These are phyloP conservation scores for Orius insidiosus DNA, from an alignment of 1,140 invertebrate genomes.

Conservation along the genomic window DNA sequence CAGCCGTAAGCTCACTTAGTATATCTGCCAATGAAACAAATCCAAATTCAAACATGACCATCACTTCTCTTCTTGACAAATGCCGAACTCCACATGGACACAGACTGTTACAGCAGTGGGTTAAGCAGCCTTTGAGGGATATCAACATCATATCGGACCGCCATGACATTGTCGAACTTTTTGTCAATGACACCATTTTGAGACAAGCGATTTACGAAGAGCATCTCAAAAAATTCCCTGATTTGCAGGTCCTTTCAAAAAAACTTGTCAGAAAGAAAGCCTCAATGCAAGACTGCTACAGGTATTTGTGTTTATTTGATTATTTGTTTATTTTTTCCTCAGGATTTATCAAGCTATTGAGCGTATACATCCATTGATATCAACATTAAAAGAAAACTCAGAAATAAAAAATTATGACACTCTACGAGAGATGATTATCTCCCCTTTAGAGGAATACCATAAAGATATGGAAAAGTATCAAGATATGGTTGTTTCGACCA, in stretches of 20 bases:
- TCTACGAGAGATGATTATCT: slow-evolving; percentile 46
- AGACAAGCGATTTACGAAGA: slow-evolving; percentile 59
- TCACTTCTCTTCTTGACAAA: slow-evolving; percentile 65
- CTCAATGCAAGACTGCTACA: slow-evolving; percentile 68
- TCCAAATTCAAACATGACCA: slow-evolving; percentile 31
- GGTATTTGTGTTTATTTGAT: slow-evolving; percentile 14
- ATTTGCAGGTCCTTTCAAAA: slow-evolving; percentile 70
- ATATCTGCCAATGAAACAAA: slow-evolving; percentile 31
- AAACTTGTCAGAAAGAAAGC: slow-evolving; percentile 66
- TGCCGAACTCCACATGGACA: slow-evolving; percentile 74
- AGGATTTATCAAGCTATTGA: slow-evolving; percentile 43
- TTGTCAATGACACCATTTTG: slow-evolving; percentile 50
- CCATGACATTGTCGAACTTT: slow-evolving; percentile 68
- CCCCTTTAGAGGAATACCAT: slow-evolving; percentile 47
- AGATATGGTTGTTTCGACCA: slow-evolving; percentile 74
- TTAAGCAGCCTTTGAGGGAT: slow-evolving; percentile 79
- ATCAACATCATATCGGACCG: slow-evolving; percentile 65
- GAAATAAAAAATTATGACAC: slow-evolving; percentile 25
- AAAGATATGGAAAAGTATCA: slow-evolving; percentile 68
- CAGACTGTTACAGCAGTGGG: slow-evolving; percentile 67
- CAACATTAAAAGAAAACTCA: slow-evolving; percentile 32
- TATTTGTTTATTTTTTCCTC: not conserved
- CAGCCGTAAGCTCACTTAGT: slow-evolving; percentile 70
- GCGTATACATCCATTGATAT: slow-evolving; percentile 26
- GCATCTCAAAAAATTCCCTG: slow-evolving; percentile 65